phyloP scores from a whole-genome alignment of 2,888 invertebrate species.

The Acronicta leporina region DNA sequence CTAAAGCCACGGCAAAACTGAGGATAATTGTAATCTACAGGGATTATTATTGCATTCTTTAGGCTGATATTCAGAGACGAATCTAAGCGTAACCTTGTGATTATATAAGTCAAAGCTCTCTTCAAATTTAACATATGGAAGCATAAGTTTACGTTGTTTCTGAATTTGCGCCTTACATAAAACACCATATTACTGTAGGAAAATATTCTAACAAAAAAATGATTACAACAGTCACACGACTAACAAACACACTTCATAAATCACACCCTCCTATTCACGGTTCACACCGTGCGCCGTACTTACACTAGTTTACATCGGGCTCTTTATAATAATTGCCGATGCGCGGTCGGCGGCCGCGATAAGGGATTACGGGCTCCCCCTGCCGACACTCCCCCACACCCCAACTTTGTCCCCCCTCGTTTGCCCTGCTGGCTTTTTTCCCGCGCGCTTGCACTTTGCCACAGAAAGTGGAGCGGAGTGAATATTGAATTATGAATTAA shows the following conservation, averaged over 20 bases:
- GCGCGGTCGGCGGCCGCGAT: slow-evolving; percentile 81
- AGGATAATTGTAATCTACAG: too few relatives aligned
- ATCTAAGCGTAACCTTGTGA: too few relatives aligned
- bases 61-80: too few relatives aligned
- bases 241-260: slow-evolving; percentile 52
- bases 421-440: slow-evolving; percentile 79
- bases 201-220: slow-evolving; percentile 7
- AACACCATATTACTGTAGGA: not conserved
- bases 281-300: slow-evolving; percentile 53
- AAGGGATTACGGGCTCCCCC: slow-evolving; percentile 77
- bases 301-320: slow-evolving; percentile 70
- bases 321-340: slow-evolving; percentile 84
- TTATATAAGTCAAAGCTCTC: too few relatives aligned
- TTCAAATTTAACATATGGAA: too few relatives aligned
- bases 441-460: slow-evolving; percentile 81
- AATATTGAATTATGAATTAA: slow-evolving; percentile 86
- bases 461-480: slow-evolving; percentile 70
- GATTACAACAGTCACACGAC: slow-evolving; percentile 31
- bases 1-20: too few relatives aligned
- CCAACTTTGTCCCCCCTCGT: slow-evolving; percentile 51
- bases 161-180: not conserved
- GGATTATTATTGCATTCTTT: too few relatives aligned
- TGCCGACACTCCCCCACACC: slow-evolving; percentile 46
- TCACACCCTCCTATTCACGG: slow-evolving; percentile 43
- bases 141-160: too few relatives aligned